These are phyloP conservation scores for Aptenodytes forsteri DNA, from an alignment of 2,113 vertebrate species.

Conservation along the genomic window DNA sequence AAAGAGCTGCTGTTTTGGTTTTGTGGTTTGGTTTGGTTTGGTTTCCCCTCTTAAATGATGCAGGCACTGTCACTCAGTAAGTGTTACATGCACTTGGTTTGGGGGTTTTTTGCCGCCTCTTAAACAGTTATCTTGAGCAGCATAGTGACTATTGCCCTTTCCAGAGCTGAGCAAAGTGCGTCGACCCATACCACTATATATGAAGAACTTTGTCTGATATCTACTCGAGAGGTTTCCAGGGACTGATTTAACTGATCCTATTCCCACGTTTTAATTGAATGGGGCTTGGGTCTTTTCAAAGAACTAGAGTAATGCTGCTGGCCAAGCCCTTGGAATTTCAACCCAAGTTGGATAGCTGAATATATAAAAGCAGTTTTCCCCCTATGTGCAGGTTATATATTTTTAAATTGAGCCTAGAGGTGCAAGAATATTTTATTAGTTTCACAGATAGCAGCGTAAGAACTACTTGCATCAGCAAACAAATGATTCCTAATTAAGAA, in stretches of 20 bases:
- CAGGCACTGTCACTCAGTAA: background rate
- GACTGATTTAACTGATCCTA: background rate
- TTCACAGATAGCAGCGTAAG: background rate
- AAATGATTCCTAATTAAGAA: background rate
- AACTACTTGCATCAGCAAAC: background rate
- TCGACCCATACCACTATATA: rapidly evolving
- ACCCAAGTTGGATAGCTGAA: background rate
- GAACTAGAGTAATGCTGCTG: background rate
- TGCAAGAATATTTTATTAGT: background rate
- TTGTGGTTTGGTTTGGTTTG: background rate
- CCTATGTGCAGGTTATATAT: background rate
- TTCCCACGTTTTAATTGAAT: background rate
- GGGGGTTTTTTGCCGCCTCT: background rate
- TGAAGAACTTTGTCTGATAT: background rate
- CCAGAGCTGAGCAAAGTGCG: background rate
- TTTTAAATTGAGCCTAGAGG: background rate
- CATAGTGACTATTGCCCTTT: background rate
- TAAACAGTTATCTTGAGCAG: background rate
- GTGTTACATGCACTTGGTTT: background rate
- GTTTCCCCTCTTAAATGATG: background rate
- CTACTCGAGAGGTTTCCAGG: background rate
- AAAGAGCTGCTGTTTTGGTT: background rate
- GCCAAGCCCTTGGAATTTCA: background rate
- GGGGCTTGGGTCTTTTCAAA: background rate
- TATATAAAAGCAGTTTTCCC: background rate